Base-by-base conservation (phyloP, 1,140 invertebrate species). In the Aleiodes sp. region DNA sequence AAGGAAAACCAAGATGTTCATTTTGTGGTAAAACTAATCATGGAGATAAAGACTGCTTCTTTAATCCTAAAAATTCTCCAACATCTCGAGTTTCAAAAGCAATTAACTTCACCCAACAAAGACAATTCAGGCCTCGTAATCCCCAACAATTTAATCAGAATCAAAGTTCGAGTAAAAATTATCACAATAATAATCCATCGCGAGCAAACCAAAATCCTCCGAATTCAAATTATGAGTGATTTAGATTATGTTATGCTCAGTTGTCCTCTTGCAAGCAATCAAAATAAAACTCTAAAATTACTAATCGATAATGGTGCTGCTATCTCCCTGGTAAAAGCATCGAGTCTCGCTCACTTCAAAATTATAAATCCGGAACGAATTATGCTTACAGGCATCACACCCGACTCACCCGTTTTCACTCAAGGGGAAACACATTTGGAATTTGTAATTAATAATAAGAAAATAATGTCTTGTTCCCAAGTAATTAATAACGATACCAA, bases 291-390 rank as follows among this genome's bases (percentile, higher is more conserved):
- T 16, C 14, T 71, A 9, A 71, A 71, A 71, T 21, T 67, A 4
- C 9, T 71, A 37, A 41, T 71, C 14, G 70, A 71, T 16, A 71
- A 57, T 4, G 70, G 70, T 28, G 70, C 70, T 2, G 66, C 64
- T 12, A 41, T 63, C 0, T 71, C 64, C 2, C 33, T 71, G 24
- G 37, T 71, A 62, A 71, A 71, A 31, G 10, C 7, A 3, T 29
- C 16, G 21, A 67, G 57, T 29, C 41, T 71, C 6, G 28, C 33
- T 1, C 16, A 19, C 14, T 67, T 39, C 43, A 16, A 56, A 1
- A 67, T 71, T n/a, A 63, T 26, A 16, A 62, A 71, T 59, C 14
- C 10, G 28, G 62, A 71, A 28, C 4, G 10, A 28, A 37, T 63
- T 0, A 67, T 52, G 6, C 35, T 71, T 6, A 71, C 46, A 14